These are phyloP conservation scores for Drosophila ustulata DNA, from an alignment of 2,888 invertebrate species.

Conservation along the genomic window DNA sequence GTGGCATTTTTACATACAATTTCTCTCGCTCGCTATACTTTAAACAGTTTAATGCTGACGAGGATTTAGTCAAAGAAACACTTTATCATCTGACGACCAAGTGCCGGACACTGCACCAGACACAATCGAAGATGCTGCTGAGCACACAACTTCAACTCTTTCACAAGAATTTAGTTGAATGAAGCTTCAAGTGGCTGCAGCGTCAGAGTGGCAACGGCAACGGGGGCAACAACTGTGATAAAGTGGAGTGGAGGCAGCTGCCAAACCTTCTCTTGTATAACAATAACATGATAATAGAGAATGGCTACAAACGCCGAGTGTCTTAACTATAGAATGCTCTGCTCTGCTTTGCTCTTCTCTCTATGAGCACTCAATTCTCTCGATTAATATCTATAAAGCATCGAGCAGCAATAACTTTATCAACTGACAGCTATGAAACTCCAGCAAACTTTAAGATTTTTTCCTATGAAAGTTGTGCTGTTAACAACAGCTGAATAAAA, in stretches of 20 bases:
- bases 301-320: conserved; percentile 37
- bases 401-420: conserved; percentile 20
- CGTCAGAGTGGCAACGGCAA: not conserved
- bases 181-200: conserved; percentile 70
- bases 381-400: conserved; percentile 32
- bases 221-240: not conserved
- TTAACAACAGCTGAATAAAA: not conserved
- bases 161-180: conserved; percentile 78
- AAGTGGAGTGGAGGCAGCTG: not conserved
- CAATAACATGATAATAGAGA: conserved; percentile 75
- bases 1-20: conserved; percentile 66
- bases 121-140: conserved; percentile 68
- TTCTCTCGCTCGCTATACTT: conserved; percentile 29
- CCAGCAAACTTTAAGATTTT: conserved; percentile 1
- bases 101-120: conserved; percentile 67
- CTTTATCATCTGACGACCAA: conserved; percentile 71
- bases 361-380: conserved; percentile 37
- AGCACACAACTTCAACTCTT: conserved; percentile 74
- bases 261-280: conserved; percentile 54
- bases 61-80: conserved; percentile 50
- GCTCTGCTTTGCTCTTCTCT: not conserved
- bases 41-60: conserved; percentile 64
- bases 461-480: not conserved
- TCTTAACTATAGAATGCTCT: conserved; percentile 47
- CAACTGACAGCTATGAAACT: conserved; percentile 13